A percentile compares a stretch with the other conserved stretches of the same genome.
These are phyloP conservation scores for Ladona fulva DNA, from an alignment of 1,140 invertebrate species.

Conservation along the genomic window DNA sequence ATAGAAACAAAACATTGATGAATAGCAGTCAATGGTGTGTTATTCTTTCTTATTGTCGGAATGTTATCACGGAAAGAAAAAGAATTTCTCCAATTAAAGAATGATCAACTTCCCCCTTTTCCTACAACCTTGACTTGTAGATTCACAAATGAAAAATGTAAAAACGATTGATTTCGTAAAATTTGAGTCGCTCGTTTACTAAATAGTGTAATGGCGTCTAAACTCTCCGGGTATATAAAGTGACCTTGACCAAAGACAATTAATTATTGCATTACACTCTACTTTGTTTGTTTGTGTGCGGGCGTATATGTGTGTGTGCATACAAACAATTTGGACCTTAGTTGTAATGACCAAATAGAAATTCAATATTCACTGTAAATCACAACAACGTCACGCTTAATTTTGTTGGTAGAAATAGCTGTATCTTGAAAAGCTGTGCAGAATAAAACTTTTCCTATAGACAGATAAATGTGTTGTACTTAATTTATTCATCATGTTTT, in stretches of 20 bases:
- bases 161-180: not conserved
- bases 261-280: not conserved
- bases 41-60: constrained; percentile 14
- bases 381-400: constrained; percentile 4
- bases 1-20: constrained; percentile 22
- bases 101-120: not conserved
- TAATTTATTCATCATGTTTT: not conserved
- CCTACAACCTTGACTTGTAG: not conserved
- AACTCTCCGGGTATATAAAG: constrained; percentile 9
- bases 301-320: not conserved
- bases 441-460: constrained; percentile 10
- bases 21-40: constrained; percentile 18
- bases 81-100: not conserved
- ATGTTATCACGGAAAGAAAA: not conserved
- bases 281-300: constrained; percentile 4
- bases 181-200: constrained; percentile 5
- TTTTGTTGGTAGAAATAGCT: not conserved
- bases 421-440: constrained; percentile 2
- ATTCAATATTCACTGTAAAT: constrained; percentile 4
- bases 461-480: not conserved
- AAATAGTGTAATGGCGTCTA: constrained; percentile 1
- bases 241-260: constrained; percentile 9
- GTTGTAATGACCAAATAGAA: constrained; percentile 6
- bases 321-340: constrained; percentile 10
- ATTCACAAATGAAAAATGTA: not conserved